phyloP scores from a whole-genome alignment of 2,113 vertebrate species.

The Sebastes fasciatus region DNA sequence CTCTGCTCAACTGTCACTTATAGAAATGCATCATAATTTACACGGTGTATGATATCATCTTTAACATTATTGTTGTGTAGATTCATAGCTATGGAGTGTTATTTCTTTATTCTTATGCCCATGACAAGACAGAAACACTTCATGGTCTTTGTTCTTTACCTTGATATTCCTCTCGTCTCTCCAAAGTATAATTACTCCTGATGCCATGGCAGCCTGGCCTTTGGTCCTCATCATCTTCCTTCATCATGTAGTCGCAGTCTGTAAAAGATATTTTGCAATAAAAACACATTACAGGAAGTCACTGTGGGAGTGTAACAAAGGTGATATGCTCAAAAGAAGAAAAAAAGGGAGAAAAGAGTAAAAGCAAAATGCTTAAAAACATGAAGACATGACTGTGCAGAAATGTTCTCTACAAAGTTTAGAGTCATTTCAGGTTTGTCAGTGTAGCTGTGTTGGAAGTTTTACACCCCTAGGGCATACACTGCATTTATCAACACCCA shows the following conservation, averaged over 20 bases:
- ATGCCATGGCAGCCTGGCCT: slow-evolving; percentile 5
- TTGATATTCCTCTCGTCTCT: not conserved
- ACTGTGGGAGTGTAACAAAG: not conserved
- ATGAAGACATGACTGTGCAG: slow-evolving; percentile 11
- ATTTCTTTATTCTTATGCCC: not conserved
- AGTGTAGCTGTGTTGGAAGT: not conserved
- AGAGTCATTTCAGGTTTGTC: slow-evolving; percentile 24
- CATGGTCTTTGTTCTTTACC: slow-evolving; percentile 1
- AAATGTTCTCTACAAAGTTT: slow-evolving; percentile 12
- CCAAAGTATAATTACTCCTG: not conserved
- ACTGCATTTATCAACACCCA: slow-evolving; percentile 51
- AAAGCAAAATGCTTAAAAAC: not conserved
- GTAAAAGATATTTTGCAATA: slow-evolving; percentile 17
- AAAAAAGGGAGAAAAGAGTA: not conserved
- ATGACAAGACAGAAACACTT: not conserved
- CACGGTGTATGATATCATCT: not conserved
- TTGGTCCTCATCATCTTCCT: not conserved
- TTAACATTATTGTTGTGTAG: slow-evolving; percentile 13
- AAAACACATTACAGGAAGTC: not conserved
- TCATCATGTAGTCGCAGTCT: not conserved
- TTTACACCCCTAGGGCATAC: slow-evolving; percentile 39
- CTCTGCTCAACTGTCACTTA: not conserved
- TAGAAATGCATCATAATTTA: not conserved
- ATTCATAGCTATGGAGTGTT: not conserved
- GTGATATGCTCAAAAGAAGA: not conserved